Evolutionary conservation across 2,113 vertebrate species (phyloP).

Genomic region (Ptilorrhoa leucosticta): DNA sequence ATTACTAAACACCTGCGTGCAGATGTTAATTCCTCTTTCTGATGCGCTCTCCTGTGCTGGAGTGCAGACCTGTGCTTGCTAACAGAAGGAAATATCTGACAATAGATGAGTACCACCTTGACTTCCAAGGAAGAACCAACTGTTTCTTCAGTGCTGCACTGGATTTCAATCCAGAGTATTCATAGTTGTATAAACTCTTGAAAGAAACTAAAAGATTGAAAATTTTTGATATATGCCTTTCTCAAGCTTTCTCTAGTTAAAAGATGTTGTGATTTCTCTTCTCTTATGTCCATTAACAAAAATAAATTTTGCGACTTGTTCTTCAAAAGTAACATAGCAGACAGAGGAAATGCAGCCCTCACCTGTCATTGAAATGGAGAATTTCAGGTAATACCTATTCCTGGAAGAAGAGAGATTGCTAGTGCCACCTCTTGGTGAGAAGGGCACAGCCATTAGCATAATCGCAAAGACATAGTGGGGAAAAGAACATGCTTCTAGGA

Average conservation of each 20-base stretch:
- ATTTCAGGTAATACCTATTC: not conserved
- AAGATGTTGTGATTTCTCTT: not conserved
- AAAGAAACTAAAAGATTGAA: not conserved
- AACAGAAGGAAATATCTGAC: not conserved
- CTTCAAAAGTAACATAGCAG: not conserved
- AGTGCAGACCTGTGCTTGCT: not conserved
- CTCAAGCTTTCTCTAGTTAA: not conserved
- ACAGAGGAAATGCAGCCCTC: not conserved
- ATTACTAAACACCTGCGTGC: not conserved
- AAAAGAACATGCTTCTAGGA: not conserved
- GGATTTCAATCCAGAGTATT: not conserved
- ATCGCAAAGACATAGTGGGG: not conserved
- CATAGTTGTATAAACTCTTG: not conserved
- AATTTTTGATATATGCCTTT: not conserved
- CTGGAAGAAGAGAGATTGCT: constrained; percentile 27
- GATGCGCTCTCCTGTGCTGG: accelerated
- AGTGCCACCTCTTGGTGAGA: constrained; percentile 61
- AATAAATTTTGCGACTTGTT: not conserved
- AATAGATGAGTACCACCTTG: not conserved
- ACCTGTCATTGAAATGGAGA: not conserved
- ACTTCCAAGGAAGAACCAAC: not conserved
- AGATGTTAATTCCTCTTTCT: not conserved
- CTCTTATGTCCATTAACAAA: not conserved
- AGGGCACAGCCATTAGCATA: not conserved
- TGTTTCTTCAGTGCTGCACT: not conserved